A percentile compares a stretch with the other conserved stretches of the same genome.
phyloP scores from a whole-genome alignment of 1,140 invertebrate species.

The Diabrotica virgifera region DNA sequence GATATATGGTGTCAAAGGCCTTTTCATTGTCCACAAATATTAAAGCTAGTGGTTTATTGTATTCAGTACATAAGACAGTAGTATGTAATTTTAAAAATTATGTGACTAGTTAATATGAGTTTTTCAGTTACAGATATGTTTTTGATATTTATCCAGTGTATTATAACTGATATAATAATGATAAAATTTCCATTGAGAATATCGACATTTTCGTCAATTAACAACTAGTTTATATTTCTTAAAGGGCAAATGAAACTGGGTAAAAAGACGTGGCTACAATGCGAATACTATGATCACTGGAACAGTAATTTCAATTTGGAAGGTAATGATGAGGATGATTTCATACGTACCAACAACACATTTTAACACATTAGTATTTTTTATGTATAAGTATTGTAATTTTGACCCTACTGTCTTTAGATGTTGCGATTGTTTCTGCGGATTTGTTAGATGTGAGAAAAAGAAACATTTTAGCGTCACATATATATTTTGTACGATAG shows the following conservation, averaged over 20 bases:
- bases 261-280: slow-evolving; percentile 84
- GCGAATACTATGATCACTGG: slow-evolving; percentile 77
- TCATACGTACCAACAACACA: slow-evolving; percentile 34
- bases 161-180: not conserved
- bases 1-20: too few species aligned
- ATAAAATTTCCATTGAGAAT: not conserved
- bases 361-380: slow-evolving; percentile 21
- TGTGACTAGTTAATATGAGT: too few species aligned
- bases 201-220: not conserved
- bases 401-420: too few species aligned
- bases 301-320: slow-evolving; percentile 75
- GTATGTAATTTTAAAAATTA: too few species aligned
- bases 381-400: not conserved
- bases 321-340: slow-evolving; percentile 56
- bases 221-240: slow-evolving; percentile 35
- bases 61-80: too few species aligned
- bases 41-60: too few species aligned
- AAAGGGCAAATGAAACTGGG: slow-evolving; percentile 79
- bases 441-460: not conserved
- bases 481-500: too few species aligned
- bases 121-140: too few species aligned
- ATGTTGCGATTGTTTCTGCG: not conserved
- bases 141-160: not conserved
- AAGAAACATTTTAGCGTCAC: too few species aligned
- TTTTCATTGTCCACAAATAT: too few species aligned